Evolutionary conservation across 2,797 vertebrate genomes (phyloP).

Genomic region (Coracias cyanogaster): DNA sequence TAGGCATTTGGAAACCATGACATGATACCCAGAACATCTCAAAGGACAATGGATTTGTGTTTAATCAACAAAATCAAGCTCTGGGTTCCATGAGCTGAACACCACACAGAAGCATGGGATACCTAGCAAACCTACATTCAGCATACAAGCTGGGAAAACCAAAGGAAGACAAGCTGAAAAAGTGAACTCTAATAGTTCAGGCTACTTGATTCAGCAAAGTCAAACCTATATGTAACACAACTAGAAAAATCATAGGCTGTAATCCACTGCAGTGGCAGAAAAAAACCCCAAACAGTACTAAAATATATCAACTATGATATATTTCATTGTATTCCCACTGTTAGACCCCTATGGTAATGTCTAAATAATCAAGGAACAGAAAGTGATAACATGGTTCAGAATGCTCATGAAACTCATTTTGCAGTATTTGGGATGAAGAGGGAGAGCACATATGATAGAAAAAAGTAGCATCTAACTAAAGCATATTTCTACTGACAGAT

Average conservation of each 20-base stretch:
- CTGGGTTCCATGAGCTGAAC: neutral
- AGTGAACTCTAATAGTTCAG: neutral
- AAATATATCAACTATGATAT: rapidly evolving
- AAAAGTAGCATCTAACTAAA: neutral
- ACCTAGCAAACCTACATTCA: neutral
- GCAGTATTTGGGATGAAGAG: neutral
- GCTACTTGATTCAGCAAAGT: neutral
- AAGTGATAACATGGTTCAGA: neutral
- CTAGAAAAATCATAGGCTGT: neutral
- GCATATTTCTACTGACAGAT: neutral
- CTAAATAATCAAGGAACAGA: neutral
- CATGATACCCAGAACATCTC: neutral
- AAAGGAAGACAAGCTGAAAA: neutral
- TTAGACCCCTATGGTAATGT: neutral
- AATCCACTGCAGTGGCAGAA: neutral
- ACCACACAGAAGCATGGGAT: neutral
- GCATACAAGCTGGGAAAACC: neutral
- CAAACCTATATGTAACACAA: neutral
- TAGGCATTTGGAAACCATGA: neutral
- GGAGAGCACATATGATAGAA: rapidly evolving
- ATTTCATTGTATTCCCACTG: neutral
- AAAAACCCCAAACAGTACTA: neutral
- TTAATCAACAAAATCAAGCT: neutral
- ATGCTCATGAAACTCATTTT: neutral
- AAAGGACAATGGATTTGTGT: neutral